Conservation (phyloP, 2,797 vertebrate genomes). For the Eidolon dupreanum region DNA sequence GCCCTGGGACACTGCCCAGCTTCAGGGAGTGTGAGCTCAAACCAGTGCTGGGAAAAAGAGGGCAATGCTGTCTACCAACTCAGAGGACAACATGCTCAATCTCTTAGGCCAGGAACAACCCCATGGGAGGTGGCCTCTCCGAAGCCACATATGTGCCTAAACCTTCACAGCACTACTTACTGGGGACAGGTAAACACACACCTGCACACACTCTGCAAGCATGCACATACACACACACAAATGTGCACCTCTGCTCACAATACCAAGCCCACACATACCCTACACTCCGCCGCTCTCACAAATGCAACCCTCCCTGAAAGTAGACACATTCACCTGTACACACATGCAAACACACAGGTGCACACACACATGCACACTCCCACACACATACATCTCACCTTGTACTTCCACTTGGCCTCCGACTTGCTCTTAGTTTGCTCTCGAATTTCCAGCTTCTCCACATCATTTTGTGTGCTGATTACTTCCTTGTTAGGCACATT, state of each 20-base stretch:
- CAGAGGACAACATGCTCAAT: neutral
- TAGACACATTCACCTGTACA: neutral
- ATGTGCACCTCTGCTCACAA: neutral
- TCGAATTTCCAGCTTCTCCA: slow-evolving; percentile 95
- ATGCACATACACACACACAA: neutral
- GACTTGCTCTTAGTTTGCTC: slow-evolving; percentile 98
- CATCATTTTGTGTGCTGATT: slow-evolving; percentile 91
- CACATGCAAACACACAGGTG: neutral
- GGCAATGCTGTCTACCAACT: fast-evolving
- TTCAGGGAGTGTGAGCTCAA: neutral
- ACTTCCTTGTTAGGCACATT: slow-evolving; percentile 92
- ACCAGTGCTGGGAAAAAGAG: neutral
- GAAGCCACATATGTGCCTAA: neutral
- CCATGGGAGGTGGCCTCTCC: too few relatives aligned
- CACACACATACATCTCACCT: slow-evolving; percentile 86
- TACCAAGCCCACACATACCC: fast-evolving
- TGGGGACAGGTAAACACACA: neutral
- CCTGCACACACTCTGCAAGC: neutral
- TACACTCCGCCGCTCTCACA: neutral
- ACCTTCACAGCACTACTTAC: neutral
- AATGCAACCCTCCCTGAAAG: neutral
- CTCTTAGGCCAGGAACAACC: neutral
- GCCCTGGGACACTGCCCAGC: neutral
- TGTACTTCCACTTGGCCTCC: slow-evolving; percentile 99
- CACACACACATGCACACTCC: neutral